These are phyloP conservation scores for Brachionus calyciflorus DNA, from an alignment of 1,140 invertebrate genomes.

Conservation along the genomic window DNA sequence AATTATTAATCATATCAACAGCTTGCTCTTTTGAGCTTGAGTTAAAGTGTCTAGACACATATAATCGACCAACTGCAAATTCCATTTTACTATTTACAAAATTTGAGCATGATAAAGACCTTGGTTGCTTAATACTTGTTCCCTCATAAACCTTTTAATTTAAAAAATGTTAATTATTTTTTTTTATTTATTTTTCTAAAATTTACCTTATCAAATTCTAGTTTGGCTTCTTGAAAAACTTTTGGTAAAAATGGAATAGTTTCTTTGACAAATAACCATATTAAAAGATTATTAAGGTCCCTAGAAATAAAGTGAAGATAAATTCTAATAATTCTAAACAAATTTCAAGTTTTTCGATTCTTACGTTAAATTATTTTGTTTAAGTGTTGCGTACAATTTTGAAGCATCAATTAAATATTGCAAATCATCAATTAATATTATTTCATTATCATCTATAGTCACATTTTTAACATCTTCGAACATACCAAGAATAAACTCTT, in stretches of 20 bases:
- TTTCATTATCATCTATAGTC: conserved; percentile 12
- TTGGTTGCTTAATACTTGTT: conserved; percentile 16
- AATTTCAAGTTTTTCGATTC: no score
- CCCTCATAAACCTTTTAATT: conserved; percentile 22
- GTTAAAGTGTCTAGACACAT: conserved; percentile 80
- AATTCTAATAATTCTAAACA: no score
- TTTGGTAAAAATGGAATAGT: conserved; percentile 38
- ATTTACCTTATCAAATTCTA: conserved; percentile 39
- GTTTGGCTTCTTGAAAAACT: conserved; percentile 42
- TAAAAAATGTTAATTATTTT: not conserved
- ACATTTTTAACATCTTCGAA: conserved; percentile 16
- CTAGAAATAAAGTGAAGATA: not conserved
- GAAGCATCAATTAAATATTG: not conserved
- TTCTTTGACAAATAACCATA: conserved; percentile 43
- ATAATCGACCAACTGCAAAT: conserved; percentile 87
- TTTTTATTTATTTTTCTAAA: not conserved
- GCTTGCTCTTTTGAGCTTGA: conserved; percentile 73
- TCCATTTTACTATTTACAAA: conserved; percentile 79
- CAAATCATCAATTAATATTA: conserved; percentile 34
- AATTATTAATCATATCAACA: conserved; percentile 73
- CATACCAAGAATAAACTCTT: conserved; percentile 6
- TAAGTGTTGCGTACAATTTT: not conserved
- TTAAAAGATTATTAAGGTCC: conserved; percentile 30
- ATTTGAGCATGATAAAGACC: conserved; percentile 65
- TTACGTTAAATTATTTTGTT: conserved; percentile 17